Percentiles rank a stretch among this genome's conserved stretches.
These are phyloP conservation scores for Copidosoma floridanum DNA, from an alignment of 1,140 invertebrate species.

Conservation along the genomic window DNA sequence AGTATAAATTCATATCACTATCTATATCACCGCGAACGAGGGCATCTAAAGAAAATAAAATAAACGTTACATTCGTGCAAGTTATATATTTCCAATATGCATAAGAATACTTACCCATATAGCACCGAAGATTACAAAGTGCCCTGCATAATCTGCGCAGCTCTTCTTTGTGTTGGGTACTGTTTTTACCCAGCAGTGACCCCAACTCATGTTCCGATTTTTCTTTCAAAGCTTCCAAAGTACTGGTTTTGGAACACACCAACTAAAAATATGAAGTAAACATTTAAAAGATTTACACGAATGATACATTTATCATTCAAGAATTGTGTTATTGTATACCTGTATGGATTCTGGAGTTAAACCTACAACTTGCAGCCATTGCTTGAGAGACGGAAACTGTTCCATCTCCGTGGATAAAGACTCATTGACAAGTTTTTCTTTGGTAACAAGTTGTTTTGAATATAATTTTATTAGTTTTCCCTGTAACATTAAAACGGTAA, in stretches of 20 bases:
- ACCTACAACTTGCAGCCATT: constrained; percentile 91
- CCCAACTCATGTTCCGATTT: constrained; percentile 80
- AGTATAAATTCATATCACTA: constrained; percentile 73
- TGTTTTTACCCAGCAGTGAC: constrained; percentile 66
- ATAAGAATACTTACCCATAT: constrained; percentile 68
- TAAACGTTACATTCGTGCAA: no score
- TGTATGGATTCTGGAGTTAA: constrained; percentile 69
- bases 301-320: no score
- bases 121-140: constrained; percentile 80
- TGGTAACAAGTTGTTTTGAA: constrained; percentile 84
- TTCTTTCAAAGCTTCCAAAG: constrained; percentile 78
- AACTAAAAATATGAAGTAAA: constrained; percentile 48
- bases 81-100: no score
- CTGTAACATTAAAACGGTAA: no score
- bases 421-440: constrained; percentile 68
- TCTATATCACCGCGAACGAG: constrained; percentile 63
- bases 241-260: constrained; percentile 61
- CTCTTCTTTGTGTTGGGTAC: constrained; percentile 73
- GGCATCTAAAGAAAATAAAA: constrained; percentile 58
- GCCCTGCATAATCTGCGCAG: constrained; percentile 75
- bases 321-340: constrained; percentile 61
- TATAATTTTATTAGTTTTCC: constrained; percentile 93
- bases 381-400: constrained; percentile 73
- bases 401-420: constrained; percentile 62
- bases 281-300: constrained; percentile 4